phyloP scores from a whole-genome alignment of 2,888 invertebrate genomes.

The Sicus ferrugineus region DNA sequence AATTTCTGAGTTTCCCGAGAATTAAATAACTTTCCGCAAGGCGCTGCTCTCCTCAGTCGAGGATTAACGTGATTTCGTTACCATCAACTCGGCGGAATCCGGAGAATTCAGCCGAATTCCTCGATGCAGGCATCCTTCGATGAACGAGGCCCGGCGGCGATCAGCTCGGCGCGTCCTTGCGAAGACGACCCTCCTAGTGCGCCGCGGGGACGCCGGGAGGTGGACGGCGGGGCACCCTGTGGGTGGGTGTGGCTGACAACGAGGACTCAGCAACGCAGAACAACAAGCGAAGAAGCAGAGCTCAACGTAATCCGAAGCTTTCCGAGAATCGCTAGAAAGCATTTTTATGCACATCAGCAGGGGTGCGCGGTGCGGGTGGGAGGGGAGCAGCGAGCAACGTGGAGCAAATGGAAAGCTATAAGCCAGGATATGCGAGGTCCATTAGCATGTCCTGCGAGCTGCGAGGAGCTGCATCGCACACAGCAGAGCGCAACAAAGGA shows the following conservation, averaged over 20 bases:
- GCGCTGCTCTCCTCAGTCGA: too few relatives aligned
- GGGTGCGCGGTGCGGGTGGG: neutral
- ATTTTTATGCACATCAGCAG: constrained; percentile 20
- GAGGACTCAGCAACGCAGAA: neutral
- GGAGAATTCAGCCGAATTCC: too few relatives aligned
- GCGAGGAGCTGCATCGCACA: neutral
- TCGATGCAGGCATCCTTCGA: too few relatives aligned
- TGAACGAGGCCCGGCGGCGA: too few relatives aligned
- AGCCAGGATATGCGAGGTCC: constrained; percentile 32
- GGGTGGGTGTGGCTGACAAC: neutral
- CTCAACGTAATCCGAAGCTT: constrained; percentile 27
- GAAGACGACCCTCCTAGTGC: too few relatives aligned
- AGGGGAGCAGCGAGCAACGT: neutral
- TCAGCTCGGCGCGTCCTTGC: too few relatives aligned
- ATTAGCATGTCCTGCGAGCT: constrained; percentile 37
- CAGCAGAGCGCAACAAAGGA: constrained; percentile 6
- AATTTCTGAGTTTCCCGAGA: too few relatives aligned
- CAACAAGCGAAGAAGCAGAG: constrained; percentile 19
- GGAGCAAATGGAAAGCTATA: constrained; percentile 18
- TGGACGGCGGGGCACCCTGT: neutral
- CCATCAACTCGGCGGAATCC: too few relatives aligned
- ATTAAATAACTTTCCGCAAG: too few relatives aligned
- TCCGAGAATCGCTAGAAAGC: constrained; percentile 31
- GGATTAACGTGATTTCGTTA: too few relatives aligned
- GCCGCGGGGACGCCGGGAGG: neutral